Evolutionary conservation across 2,888 invertebrate species (phyloP).

Genomic region (Drosophila neutralis): DNA sequence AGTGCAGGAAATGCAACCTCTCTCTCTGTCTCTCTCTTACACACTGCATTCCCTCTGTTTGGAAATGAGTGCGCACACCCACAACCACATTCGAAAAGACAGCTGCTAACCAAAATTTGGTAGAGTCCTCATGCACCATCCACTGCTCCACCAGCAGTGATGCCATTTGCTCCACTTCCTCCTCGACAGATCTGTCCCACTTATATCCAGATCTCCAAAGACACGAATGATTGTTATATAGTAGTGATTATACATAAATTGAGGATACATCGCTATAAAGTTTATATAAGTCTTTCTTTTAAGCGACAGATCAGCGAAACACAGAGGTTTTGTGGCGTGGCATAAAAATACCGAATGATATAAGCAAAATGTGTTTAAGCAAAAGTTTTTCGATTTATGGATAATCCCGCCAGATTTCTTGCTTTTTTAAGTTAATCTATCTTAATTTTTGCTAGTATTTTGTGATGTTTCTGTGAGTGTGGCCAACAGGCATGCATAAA

Average conservation of each 20-base stretch:
- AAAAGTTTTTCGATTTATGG: not conserved
- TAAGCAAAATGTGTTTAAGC: not conserved
- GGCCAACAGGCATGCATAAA: not conserved
- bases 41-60: conserved; percentile 38
- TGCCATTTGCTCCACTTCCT: not conserved
- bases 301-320: not conserved
- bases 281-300: not conserved
- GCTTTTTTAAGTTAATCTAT: not conserved
- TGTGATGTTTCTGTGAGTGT: not conserved
- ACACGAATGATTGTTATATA: not conserved
- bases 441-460: not conserved
- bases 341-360: not conserved
- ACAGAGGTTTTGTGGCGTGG: too few relatives aligned
- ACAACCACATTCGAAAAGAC: conserved; percentile 31
- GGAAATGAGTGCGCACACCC: conserved; percentile 47
- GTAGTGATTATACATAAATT: not conserved
- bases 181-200: not conserved
- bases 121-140: conserved; percentile 51
- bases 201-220: not conserved
- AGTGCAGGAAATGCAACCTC: conserved; percentile 58
- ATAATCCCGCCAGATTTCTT: not conserved
- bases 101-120: conserved; percentile 65
- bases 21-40: not conserved
- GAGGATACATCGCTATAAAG: not conserved
- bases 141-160: conserved; percentile 5